Conservation (phyloP, 2,113 vertebrate species). For the Suricata suricatta region DNA sequence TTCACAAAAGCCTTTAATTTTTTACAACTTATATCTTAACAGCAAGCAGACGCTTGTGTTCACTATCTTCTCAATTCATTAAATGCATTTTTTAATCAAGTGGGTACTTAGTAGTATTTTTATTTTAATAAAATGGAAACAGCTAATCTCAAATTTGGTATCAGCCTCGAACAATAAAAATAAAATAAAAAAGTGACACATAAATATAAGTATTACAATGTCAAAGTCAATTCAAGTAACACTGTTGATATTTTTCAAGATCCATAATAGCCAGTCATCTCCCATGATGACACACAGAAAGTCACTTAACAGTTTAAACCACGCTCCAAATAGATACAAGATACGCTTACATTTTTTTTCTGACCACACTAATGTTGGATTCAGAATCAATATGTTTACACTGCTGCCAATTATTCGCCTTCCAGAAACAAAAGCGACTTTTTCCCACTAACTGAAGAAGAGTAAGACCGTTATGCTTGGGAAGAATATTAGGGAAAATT, state of each 20-base stretch:
- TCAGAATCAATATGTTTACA: neutral
- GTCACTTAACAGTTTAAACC: neutral
- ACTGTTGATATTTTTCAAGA: neutral
- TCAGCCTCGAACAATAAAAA: neutral
- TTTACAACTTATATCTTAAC: neutral
- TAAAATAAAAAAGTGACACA: neutral
- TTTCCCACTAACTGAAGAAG: neutral
- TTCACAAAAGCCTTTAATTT: neutral
- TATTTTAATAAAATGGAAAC: constrained; percentile 5
- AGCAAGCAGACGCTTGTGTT: neutral
- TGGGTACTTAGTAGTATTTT: neutral
- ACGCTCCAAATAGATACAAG: neutral
- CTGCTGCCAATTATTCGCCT: neutral
- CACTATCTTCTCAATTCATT: neutral
- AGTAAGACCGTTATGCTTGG: neutral
- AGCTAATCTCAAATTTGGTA: constrained; percentile 1
- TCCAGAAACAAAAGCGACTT: constrained; percentile 3
- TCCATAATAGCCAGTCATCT: neutral
- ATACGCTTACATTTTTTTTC: neutral
- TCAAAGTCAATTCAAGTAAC: constrained; percentile 36
- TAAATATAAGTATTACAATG: neutral
- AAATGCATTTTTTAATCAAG: neutral
- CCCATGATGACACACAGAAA: neutral
- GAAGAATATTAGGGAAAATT: neutral
- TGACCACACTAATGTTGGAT: neutral